These are phyloP conservation scores for Frankliniella fusca DNA, from an alignment of 2,888 invertebrate species.

Conservation along the genomic window DNA sequence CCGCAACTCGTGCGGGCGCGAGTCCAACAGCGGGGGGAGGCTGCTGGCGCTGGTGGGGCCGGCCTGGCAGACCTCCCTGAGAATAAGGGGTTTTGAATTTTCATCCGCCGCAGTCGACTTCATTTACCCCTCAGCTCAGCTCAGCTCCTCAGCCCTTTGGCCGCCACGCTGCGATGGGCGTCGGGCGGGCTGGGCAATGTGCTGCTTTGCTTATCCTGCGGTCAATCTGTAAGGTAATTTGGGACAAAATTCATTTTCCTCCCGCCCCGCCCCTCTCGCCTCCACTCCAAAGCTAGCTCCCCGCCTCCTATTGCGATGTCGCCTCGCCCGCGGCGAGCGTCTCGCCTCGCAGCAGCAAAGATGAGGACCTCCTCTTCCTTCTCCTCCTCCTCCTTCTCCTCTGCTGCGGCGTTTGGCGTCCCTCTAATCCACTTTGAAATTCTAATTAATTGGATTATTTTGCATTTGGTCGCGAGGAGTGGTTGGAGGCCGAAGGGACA, in stretches of 20 bases:
- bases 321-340: background rate
- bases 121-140: too few species aligned
- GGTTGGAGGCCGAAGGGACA: background rate
- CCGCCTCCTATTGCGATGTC: too few species aligned
- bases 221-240: too few species aligned
- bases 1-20: background rate
- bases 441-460: constrained; percentile 22
- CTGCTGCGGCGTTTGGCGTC: background rate
- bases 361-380: constrained; percentile 1
- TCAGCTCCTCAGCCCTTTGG: too few species aligned
- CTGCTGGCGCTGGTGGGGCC: too few species aligned
- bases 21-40: background rate
- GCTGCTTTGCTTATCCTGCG: too few species aligned
- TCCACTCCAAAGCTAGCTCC: too few species aligned
- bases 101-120: too few species aligned
- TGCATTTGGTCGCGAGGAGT: background rate
- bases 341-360: background rate
- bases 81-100: too few species aligned
- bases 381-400: background rate
- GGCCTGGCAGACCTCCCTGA: too few species aligned
- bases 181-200: too few species aligned
- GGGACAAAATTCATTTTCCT: background rate
- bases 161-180: too few species aligned
- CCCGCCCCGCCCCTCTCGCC: background rate
- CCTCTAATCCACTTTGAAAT: background rate